Conservation (phyloP, 2,888 invertebrate genomes). For the Meiosimyza decipiens region DNA sequence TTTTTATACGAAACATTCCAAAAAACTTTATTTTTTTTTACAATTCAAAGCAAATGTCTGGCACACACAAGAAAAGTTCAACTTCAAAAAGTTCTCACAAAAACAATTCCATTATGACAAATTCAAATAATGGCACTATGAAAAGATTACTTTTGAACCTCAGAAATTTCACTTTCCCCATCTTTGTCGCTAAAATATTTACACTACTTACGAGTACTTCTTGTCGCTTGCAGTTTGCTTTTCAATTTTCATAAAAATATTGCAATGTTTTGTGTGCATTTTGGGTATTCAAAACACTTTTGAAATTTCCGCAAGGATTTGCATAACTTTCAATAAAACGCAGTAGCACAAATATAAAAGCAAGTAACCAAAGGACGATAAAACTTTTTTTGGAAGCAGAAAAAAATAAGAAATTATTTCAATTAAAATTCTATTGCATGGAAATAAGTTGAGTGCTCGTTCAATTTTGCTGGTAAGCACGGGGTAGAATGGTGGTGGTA, state of each 20-base stretch:
- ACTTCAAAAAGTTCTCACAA: too few relatives aligned
- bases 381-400: neutral
- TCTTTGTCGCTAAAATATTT: neutral
- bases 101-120: too few relatives aligned
- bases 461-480: neutral
- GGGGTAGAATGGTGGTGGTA: neutral
- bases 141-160: too few relatives aligned
- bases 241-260: neutral
- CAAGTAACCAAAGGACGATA: too few relatives aligned
- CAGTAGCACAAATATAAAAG: neutral
- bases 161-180: too few relatives aligned
- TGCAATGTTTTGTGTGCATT: neutral
- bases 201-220: neutral
- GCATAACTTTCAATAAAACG: slow-evolving; percentile 18
- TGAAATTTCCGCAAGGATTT: slow-evolving; percentile 22
- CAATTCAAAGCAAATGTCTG: too few relatives aligned
- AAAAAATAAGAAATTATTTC: slow-evolving; percentile 24
- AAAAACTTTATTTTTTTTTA: too few relatives aligned
- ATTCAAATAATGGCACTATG: too few relatives aligned
- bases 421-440: slow-evolving; percentile 22
- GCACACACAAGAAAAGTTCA: too few relatives aligned
- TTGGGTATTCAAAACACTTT: slow-evolving; percentile 11
- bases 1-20: too few relatives aligned
- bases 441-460: slow-evolving; percentile 16
- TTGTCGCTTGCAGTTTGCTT: neutral